Conservation (phyloP, 2,113 vertebrate genomes). For the Cygnus atratus region DNA sequence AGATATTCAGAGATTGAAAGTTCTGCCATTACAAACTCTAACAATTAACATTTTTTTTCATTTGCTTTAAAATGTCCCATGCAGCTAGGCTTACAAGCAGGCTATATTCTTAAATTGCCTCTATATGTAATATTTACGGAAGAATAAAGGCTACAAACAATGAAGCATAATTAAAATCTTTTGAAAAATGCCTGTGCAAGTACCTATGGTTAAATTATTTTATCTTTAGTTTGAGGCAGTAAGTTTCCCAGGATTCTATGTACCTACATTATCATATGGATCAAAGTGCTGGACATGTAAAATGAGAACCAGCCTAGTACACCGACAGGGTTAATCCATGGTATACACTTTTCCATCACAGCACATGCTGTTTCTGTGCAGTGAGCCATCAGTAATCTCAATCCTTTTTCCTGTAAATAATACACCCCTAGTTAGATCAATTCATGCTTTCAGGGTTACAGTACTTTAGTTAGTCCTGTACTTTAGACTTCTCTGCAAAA, state of each 20-base stretch:
- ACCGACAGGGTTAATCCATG: slow-evolving; percentile 19
- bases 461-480: not conserved
- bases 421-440: not conserved
- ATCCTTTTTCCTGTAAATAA: slow-evolving; percentile 13
- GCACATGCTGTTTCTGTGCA: not conserved
- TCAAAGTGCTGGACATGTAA: slow-evolving; percentile 23
- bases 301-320: slow-evolving; percentile 29
- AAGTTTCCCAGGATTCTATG: slow-evolving; percentile 34
- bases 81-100: not conserved
- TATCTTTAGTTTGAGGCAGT: not conserved
- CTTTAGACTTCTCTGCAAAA: not conserved
- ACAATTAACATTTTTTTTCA: not conserved
- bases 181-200: slow-evolving; percentile 14
- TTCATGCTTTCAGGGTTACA: slow-evolving; percentile 15
- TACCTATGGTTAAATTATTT: slow-evolving; percentile 37
- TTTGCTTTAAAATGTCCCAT: not conserved
- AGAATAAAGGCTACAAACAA: not conserved
- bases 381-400: not conserved
- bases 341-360: not conserved
- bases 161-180: not conserved
- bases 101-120: not conserved
- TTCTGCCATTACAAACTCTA: not conserved
- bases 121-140: not conserved
- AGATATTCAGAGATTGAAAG: not conserved
- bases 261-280: not conserved